phyloP scores from a whole-genome alignment of 2,888 invertebrate species.

The Callyntrura sp. region DNA sequence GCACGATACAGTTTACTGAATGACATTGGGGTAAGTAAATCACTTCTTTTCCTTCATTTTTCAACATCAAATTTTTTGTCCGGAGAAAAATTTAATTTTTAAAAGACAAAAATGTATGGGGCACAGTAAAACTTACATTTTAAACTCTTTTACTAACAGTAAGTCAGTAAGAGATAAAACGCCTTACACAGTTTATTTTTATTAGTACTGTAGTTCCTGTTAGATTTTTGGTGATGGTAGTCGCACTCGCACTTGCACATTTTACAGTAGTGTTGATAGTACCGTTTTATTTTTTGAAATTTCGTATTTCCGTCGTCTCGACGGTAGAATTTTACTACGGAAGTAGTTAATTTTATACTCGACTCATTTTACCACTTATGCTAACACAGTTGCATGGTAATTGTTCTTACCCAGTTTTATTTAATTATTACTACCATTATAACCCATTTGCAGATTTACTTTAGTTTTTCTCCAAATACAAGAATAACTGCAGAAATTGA shows the following conservation, averaged over 20 bases:
- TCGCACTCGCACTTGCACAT: background rate
- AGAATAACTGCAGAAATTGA: background rate
- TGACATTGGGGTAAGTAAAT: slow-evolving; percentile 59
- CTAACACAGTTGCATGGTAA: background rate
- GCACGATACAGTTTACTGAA: slow-evolving; percentile 52
- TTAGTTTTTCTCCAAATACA: background rate
- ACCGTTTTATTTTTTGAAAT: background rate
- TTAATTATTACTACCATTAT: too few relatives aligned
- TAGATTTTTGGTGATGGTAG: slow-evolving; percentile 30
- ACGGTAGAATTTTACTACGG: background rate
- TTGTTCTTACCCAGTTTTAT: background rate
- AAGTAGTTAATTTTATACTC: background rate
- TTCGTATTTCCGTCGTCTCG: background rate
- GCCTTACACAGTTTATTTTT: background rate
- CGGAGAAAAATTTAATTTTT: too few relatives aligned
- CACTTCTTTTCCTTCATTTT: background rate
- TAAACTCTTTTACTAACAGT: background rate
- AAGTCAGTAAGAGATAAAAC: background rate
- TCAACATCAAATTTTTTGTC: background rate
- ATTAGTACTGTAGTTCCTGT: background rate
- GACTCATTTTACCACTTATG: background rate
- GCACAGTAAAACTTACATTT: background rate
- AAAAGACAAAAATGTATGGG: too few relatives aligned
- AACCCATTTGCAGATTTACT: background rate
- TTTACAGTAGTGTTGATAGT: background rate